phyloP scores from a whole-genome alignment of 2,888 invertebrate species.

The Nebria brevicollis region DNA sequence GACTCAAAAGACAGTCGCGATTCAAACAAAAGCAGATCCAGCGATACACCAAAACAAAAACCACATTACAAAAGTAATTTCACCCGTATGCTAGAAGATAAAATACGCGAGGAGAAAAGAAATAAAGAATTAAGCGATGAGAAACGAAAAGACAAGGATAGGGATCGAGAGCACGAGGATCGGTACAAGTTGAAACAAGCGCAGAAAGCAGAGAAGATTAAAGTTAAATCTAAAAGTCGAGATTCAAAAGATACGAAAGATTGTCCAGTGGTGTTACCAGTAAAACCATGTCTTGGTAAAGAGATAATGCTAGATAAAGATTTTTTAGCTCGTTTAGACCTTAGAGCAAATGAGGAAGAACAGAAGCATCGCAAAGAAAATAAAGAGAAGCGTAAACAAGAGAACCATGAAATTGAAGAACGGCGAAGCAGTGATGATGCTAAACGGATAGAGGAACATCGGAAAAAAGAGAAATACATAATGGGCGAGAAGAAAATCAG shows the following conservation, averaged over 20 bases:
- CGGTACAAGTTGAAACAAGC: conserved; percentile 43
- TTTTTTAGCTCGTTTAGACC: conserved; percentile 69
- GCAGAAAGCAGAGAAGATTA: conserved; percentile 57
- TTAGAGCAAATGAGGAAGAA: conserved; percentile 68
- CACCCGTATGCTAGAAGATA: conserved; percentile 69
- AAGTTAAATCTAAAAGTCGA: conserved; percentile 54
- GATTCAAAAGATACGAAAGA: conserved; percentile 55
- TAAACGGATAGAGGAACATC: conserved; percentile 56
- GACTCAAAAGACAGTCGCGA: conserved; percentile 74
- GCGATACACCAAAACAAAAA: conserved; percentile 62
- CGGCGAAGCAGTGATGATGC: conserved; percentile 54
- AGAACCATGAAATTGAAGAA: conserved; percentile 64
- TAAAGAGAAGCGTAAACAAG: conserved; percentile 67
- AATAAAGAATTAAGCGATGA: conserved; percentile 66
- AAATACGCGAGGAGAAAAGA: conserved; percentile 70
- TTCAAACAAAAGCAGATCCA: conserved; percentile 54
- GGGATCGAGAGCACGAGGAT: conserved; percentile 56
- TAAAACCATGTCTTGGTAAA: conserved; percentile 51
- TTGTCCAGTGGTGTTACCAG: conserved; percentile 52
- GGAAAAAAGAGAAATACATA: conserved; percentile 65
- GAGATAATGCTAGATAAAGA: conserved; percentile 67
- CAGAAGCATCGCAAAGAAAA: conserved; percentile 68
- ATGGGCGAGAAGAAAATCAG: conserved; percentile 67
- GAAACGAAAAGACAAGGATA: conserved; percentile 59
- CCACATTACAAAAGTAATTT: conserved; percentile 71